Base-by-base conservation (phyloP, 1,140 invertebrate genomes). In the Drosophila cardini region DNA sequence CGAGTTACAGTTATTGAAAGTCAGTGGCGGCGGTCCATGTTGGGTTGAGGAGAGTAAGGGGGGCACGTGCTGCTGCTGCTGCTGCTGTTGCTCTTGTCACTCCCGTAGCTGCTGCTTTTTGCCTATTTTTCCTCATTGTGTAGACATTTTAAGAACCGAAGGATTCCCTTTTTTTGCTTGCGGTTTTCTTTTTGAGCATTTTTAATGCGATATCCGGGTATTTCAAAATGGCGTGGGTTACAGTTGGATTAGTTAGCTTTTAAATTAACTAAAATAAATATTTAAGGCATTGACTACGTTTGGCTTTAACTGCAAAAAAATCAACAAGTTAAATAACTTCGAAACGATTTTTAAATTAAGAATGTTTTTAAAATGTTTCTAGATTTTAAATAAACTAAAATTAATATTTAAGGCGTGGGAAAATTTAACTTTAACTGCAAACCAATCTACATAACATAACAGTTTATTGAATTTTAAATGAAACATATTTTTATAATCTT, bases 101-200 rank as follows among this genome's bases (percentile, higher is more conserved):
- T 4, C 30, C 30, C 1, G 11, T 26, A 5, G 46, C 34, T 60
- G 21, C 48, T 5, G 46, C 34, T 64, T 52, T 46, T 18, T 30
- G 42, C 21, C 21, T 16, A 1, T 3, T 36, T 42, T 53, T 26
- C 55, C 68, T n/a, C 48, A 32, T 87, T 87, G 83, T 90, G 76
- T 65, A 80, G 85, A 89, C 85, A 89, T 89, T 89, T 89, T 85
- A 90, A 80, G 84, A 89, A 72, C 61, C 85, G 70, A 85, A 85
- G 85, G 81, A 89, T 89, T 89, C 78, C 75, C 79, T 76, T 76
- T 83, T 89, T 26, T 26, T 26, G 21, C 21, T 3, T 78, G 76
- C 76, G 79, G 72, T 74, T 69, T 78, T 34, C 8, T 21, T 13
- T 45, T 36, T 16, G 26, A 61, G 55, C 74, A 77, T 72, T 80